A percentile compares a stretch with the other conserved stretches of the same genome.
These are phyloP conservation scores for Myiozetetes cayanensis DNA, from an alignment of 2,113 vertebrate species.

Conservation along the genomic window DNA sequence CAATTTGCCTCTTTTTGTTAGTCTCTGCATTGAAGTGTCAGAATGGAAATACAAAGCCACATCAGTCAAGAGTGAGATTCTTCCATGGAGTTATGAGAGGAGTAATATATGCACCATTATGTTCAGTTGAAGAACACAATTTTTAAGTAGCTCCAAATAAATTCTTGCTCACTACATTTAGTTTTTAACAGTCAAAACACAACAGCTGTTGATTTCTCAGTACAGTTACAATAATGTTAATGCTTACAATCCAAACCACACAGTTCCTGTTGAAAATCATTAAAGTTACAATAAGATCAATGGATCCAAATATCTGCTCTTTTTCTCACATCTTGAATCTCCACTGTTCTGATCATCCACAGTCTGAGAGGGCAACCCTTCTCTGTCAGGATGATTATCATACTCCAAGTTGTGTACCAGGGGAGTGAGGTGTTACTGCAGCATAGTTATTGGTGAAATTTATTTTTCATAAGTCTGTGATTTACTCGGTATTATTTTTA, in stretches of 20 bases:
- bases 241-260: background rate
- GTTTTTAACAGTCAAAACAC: background rate
- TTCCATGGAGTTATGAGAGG: background rate
- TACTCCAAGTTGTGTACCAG: background rate
- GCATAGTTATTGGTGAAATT: background rate
- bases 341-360: background rate
- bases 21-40: background rate
- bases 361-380: background rate
- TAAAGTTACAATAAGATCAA: background rate
- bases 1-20: background rate
- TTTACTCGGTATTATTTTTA: background rate
- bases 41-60: background rate
- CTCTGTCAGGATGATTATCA: background rate
- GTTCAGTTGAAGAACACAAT: background rate
- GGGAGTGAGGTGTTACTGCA: accelerated
- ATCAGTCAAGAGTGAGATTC: background rate
- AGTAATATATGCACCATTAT: background rate
- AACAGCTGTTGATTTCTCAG: background rate
- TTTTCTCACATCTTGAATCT: background rate
- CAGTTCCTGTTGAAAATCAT: background rate
- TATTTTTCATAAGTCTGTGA: background rate
- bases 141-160: background rate
- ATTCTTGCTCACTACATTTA: background rate
- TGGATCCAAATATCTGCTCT: background rate
- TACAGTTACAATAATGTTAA: background rate